Base-by-base conservation (phyloP, 2,888 invertebrate species). In the Ariolimax columbianus region DNA sequence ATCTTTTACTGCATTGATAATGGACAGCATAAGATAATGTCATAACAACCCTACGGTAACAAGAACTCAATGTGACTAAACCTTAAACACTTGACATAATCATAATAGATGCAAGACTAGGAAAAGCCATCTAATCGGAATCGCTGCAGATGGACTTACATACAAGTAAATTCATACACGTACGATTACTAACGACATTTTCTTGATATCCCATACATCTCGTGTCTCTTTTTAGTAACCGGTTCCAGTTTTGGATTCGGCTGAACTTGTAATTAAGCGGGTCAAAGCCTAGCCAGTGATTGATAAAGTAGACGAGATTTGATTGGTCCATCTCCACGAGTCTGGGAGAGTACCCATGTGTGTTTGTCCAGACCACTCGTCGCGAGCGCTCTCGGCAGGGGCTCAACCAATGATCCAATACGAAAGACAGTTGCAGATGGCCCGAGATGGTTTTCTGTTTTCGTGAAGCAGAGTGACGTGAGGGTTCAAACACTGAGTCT, bases 311-410 rank as follows among this genome's bases (percentile, higher is more conserved):
- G 63, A n/a, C 63, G 38, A 78, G n/a, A 78, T 78, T 43, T 40
- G 63, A 78, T 66, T 78, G 78, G 78, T 59, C n/a, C 55, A 55
- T 36, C 40, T 36, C 40, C 33, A 59, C 11, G 72, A 36, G 55
- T 59, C 72, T 82, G 82, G 73, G 82, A 82, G 72, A 72, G 59
- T 38, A 33, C 40, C 82, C 82, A 82, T 40, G 59, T 82, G 82
- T 82, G 73, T 82, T 82, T 82, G 82, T n/a, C 55, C 73, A 73
- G 72, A 73, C 78, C 66, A 63, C 78, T 78, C 66, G 63, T n/a
- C 40, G 26, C 55, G 68, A 70, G 55, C 23, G 82, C 36, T 47
- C 70, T 40, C 82, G 68, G 73, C 73, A 30, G 40, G 82, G 40
- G 55, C 55, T 82, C 82, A 14, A 40, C 68, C 66, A 68, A 55